Conservation (phyloP, 2,797 vertebrate genomes). For the Artibeus lituratus region DNA sequence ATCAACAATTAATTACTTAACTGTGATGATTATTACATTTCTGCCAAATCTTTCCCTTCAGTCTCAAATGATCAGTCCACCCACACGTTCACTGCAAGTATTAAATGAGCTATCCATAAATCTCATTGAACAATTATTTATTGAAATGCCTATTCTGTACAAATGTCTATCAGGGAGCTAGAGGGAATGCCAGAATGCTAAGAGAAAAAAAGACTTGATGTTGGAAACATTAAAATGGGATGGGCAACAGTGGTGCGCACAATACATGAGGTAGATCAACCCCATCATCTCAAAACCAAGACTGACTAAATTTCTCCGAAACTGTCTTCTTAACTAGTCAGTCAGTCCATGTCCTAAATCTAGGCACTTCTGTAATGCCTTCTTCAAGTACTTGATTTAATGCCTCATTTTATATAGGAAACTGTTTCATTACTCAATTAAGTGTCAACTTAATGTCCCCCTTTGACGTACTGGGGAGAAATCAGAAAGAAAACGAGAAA, state of each 20-base stretch:
- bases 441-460: neutral
- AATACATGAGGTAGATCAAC: neutral
- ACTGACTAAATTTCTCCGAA: neutral
- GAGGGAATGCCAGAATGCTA: neutral
- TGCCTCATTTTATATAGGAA: neutral
- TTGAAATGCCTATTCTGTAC: neutral
- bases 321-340: neutral
- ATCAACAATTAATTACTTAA: conserved; percentile 1
- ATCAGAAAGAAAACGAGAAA: neutral
- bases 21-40: neutral
- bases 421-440: neutral
- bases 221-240: neutral
- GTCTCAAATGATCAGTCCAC: neutral
- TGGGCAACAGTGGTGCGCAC: accelerated
- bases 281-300: neutral
- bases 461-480: neutral
- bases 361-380: neutral
- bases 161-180: neutral
- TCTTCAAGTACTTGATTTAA: neutral
- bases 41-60: neutral
- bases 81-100: neutral
- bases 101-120: neutral
- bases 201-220: neutral
- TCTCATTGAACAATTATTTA: neutral
- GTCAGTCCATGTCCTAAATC: neutral